Evolutionary conservation across 2,888 invertebrate genomes (phyloP), one percentile per base, ranked within the genome.

Genomic region (Lithodes maja): DNA sequence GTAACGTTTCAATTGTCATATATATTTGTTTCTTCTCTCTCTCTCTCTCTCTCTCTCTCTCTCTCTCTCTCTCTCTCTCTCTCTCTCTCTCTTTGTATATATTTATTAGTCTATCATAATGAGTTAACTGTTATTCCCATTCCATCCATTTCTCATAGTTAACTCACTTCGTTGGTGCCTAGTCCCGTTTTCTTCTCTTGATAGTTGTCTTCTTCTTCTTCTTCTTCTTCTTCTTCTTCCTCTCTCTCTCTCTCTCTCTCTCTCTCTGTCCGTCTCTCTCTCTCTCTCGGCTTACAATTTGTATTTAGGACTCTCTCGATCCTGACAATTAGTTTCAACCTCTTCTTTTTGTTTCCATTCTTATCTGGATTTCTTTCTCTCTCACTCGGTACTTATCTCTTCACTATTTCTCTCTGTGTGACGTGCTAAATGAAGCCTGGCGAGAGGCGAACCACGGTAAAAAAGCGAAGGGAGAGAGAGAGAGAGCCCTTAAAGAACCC

Each of bases 31-130:
- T 15, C n/a, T 1, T 74, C 74, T 74, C 74, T 74, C 74, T 74
- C 74, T 74, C 74, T 74, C 74, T 74, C n/a, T 74, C 74, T 74
- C 74, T 74, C n/a, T 74, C 74, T 74, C 74, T 74, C 74, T 74
- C 74, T 74, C 74, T 74, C 74, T 74, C 74, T 74, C 74, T 74
- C 74, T 74, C 74, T 74, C 74, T 74, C 74, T 74, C 74, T 74
- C 74, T 74, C 74, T 74, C 74, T 74, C 74, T 74, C 74, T 74
- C 74, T 74, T n/a, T 74, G 3, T 74, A 5, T 5, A n/a, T 74
- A n/a, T n/a, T 74, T 5, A 5, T 74, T 17, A n/a, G 74, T 17
- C n/a, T 33, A n/a, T 33, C 33, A 33, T 33, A 33, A 33, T 33
- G 33, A 33, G 33, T 33, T 33, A 33, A 33, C 33, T 33, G 33